A percentile compares a stretch with the other conserved stretches of the same genome.
Evolutionary conservation across 1,140 invertebrate species (phyloP).

Genomic region (Cydia strobilella): DNA sequence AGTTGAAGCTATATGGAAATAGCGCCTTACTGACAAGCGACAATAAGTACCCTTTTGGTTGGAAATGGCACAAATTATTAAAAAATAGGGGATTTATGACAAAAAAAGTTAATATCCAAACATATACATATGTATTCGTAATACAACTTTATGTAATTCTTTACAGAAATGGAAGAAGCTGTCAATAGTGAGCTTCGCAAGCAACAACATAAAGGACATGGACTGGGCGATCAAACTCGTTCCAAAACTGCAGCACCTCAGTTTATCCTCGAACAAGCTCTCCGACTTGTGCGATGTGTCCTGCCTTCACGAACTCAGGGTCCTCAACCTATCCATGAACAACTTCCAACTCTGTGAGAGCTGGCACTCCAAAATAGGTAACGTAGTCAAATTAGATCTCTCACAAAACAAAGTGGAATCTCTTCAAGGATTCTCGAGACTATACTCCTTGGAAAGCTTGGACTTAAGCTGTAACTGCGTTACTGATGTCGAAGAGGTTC

Average conservation of each 20-base stretch:
- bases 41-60: no score
- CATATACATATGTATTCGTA: not conserved
- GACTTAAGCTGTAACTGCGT: conserved; percentile 94
- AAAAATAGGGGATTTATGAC: no score
- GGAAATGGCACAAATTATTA: no score
- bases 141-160: conserved; percentile 27
- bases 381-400: conserved; percentile 92
- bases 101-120: no score
- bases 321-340: conserved; percentile 90
- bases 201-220: conserved; percentile 89
- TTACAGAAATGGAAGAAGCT: conserved; percentile 85
- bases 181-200: conserved; percentile 86
- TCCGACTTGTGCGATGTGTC: conserved; percentile 88
- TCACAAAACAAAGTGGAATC: conserved; percentile 91
- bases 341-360: conserved; percentile 84
- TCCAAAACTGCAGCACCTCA: conserved; percentile 86
- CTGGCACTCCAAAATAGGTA: conserved; percentile 92
- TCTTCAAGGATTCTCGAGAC: conserved; percentile 88
- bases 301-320: conserved; percentile 86
- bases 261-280: conserved; percentile 89
- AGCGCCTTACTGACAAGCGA: no score
- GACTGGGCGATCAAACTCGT: conserved; percentile 91
- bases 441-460: conserved; percentile 91
- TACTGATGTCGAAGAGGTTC: conserved; percentile 89
- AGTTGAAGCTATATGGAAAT: no score